These are phyloP conservation scores for Augochlora pura DNA, from an alignment of 1,140 invertebrate genomes.

Conservation along the genomic window DNA sequence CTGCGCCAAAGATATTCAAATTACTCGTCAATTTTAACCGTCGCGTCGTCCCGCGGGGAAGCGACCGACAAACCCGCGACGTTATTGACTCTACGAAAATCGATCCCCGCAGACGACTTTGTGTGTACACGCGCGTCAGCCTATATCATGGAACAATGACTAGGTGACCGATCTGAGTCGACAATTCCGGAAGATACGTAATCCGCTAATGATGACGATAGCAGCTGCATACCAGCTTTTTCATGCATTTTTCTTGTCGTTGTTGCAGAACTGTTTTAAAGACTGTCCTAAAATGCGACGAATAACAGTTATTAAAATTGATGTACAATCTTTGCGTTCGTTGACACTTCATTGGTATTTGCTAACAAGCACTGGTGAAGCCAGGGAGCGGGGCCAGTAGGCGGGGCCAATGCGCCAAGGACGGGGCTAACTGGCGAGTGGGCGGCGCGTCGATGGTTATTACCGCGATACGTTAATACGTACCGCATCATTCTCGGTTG, in stretches of 20 bases:
- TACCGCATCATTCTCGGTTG: no score
- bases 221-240: no score
- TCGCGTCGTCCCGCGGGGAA: constrained; percentile 14
- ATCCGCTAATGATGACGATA: background rate
- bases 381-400: no score
- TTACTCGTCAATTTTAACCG: constrained; percentile 63
- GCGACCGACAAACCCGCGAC: constrained; percentile 19
- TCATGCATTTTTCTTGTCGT: background rate
- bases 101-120: constrained; percentile 26
- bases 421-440: no score
- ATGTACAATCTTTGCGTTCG: no score
- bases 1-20: constrained; percentile 47
- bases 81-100: constrained; percentile 35
- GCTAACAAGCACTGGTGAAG: no score
- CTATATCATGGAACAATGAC: background rate
- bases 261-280: background rate
- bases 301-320: no score
- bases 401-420: no score
- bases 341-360: no score
- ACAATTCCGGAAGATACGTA: background rate
- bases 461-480: no score
- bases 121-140: background rate
- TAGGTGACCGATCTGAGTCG: background rate
- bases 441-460: no score
- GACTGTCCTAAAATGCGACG: no score